These are phyloP conservation scores for Sycophaga agraensis DNA, from an alignment of 1,140 invertebrate species.

Conservation along the genomic window DNA sequence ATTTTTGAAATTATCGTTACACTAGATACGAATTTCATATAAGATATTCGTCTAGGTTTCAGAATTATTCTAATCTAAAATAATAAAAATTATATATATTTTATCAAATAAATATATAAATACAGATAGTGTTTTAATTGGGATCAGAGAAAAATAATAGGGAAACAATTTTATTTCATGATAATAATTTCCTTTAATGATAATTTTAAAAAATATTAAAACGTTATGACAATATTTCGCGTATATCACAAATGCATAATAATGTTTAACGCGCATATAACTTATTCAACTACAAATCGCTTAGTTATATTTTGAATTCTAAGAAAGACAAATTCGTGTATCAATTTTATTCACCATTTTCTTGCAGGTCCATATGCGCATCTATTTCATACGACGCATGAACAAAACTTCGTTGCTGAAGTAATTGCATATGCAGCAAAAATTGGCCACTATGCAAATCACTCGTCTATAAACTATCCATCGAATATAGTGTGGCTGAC, in stretches of 20 bases:
- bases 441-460: constrained; percentile 61
- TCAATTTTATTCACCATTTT: constrained; percentile 7
- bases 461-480: constrained; percentile 20
- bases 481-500: constrained; percentile 28
- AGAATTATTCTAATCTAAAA: no score
- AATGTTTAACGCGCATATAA: constrained; percentile 9
- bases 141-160: no score
- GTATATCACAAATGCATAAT: constrained; percentile 21
- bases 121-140: no score
- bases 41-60: no score
- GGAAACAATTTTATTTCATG: background rate
- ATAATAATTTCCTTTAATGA: constrained; percentile 22
- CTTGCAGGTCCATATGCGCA: constrained; percentile 81
- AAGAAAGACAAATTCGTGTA: background rate
- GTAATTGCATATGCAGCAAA: constrained; percentile 77
- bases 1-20: no score
- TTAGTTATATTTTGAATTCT: no score
- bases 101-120: no score
- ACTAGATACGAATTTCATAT: no score
- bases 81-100: no score
- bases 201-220: constrained; percentile 7
- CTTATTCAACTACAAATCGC: constrained; percentile 11
- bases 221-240: constrained; percentile 5
- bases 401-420: constrained; percentile 90
- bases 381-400: constrained; percentile 85